Base-by-base conservation (phyloP, 2,113 vertebrate genomes). In the Hipposideros armiger region DNA sequence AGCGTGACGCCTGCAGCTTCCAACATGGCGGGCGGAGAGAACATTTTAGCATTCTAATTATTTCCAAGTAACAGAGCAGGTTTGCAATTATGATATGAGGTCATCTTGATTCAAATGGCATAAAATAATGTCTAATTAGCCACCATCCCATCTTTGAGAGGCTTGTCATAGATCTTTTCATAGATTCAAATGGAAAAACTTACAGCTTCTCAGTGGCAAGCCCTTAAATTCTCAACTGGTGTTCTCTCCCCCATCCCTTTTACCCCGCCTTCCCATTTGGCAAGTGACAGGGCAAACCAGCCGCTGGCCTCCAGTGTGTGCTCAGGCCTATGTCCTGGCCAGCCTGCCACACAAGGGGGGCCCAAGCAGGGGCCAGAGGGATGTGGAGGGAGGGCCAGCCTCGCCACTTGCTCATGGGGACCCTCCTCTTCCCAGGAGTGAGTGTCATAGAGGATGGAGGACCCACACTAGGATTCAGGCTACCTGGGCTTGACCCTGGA, bases 31-130 rank as follows among this genome's bases (percentile, higher is more conserved):
- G 78, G 96, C 42, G 47, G 69, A 72, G 87, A 87, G 67, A 17
- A 50, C 95, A 90, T 87, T 94, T 96, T 92, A 95, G 94, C 91
- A 86, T 86, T 82, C 81, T 70, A 95, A 96, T 98, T 81, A 95
- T 95, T 98, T 97, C 98, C 96, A 95, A 97, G 97, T 97, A 93
- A 97, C 88, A 95, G 97, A 94, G 97, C 50, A 4, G 97, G 95
- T 96, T 96, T 97, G 95, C 97, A 96, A 97, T 98, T 98, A 97
- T 81, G 64, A 88, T 73, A 93, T 90, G 98, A 98, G 98, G 97
- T 98, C 98, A 98, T 98, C 94, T 97, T 95, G 82, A 88, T 94
- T 92, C 84, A 84, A 94, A 84, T 74, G 96, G 96, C 92, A 93
- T 69, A 94, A 94, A 97, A 95, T 95, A 67, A 96, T 91, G 77